Evolutionary conservation across 2,797 vertebrate species (phyloP).

Genomic region (Enteromius afrohamiltoni): DNA sequence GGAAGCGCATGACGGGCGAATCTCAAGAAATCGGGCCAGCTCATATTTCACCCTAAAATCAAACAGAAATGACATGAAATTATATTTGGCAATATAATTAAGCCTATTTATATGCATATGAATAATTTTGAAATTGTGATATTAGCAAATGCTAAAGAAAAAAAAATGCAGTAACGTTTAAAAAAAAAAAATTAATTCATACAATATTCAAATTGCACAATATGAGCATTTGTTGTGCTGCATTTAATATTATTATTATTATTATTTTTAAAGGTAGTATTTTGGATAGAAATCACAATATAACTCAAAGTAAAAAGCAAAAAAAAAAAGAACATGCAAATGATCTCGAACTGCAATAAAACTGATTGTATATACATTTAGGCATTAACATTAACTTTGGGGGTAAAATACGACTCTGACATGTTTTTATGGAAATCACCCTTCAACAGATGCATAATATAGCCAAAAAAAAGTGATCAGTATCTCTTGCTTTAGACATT

Average conservation of each 20-base stretch:
- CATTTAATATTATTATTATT: neutral
- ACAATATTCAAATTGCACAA: neutral
- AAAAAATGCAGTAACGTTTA: neutral
- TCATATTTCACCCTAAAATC: conserved; percentile 11
- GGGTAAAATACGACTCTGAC: neutral
- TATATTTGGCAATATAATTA: neutral
- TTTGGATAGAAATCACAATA: neutral
- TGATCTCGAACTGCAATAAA: neutral
- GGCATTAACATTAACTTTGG: neutral
- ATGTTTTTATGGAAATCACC: neutral
- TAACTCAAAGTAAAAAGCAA: neutral
- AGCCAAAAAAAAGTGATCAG: neutral
- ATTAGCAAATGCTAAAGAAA: neutral
- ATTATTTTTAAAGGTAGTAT: neutral
- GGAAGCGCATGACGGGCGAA: neutral
- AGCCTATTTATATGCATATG: neutral
- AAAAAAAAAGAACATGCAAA: neutral
- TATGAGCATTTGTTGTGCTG: neutral
- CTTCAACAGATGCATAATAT: neutral
- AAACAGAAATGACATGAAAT: neutral
- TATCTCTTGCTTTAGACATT: neutral
- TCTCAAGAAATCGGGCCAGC: neutral
- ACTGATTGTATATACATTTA: neutral
- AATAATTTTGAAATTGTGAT: neutral
- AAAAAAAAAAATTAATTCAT: too few species aligned